Base-by-base conservation (phyloP, 2,113 vertebrate genomes). In the Pongo pygmaeus region DNA sequence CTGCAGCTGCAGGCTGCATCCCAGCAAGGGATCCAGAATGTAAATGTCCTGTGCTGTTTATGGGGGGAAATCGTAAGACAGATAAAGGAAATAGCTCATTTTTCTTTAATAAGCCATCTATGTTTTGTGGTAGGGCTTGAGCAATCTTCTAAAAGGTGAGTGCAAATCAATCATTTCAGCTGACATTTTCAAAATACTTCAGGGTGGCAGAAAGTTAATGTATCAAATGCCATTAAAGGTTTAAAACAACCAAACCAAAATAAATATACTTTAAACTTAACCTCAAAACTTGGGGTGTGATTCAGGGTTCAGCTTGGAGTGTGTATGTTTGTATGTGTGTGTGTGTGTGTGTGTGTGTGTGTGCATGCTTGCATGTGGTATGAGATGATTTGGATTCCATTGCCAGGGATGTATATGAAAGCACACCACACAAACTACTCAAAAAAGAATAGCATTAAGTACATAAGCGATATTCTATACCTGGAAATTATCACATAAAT, bases 121-220 rank as follows among this genome's bases (percentile, higher is more conserved):
- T 0, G 0, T 74, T 78, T 89, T 81, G 75, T 89, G 57, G n/a
- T 88, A 78, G 23, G 32, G 9, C 80, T 92, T 77, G 35, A 89
- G 87, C 30, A 88, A 88, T 69, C 61, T 94, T 94, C 91, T 77
- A 17, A 83, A 92, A 97, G 92, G 74, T 93, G 74, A 97, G 10
- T 67, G 81, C 57, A 78, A 91, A 92, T 94, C 96, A 94, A 69
- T 97, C 92, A 95, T 92, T 93, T 96, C 89, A 85, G 75, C 13
- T 94, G 97, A 97, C 92, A 97, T 98, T 97, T 96, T 96, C 55
- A 93, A 92, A 97, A 93, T 80, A 85, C 43, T 95, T 67, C 50
- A 84, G 75, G 38, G 80, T 96, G 91, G 85, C 72, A 57, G 43
- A 74, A 98, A 97, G 84, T 79, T 38, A 97, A 97, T 84, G 70